phyloP scores from a whole-genome alignment of 2,797 vertebrate species.

The Syndactyla subalaris region DNA sequence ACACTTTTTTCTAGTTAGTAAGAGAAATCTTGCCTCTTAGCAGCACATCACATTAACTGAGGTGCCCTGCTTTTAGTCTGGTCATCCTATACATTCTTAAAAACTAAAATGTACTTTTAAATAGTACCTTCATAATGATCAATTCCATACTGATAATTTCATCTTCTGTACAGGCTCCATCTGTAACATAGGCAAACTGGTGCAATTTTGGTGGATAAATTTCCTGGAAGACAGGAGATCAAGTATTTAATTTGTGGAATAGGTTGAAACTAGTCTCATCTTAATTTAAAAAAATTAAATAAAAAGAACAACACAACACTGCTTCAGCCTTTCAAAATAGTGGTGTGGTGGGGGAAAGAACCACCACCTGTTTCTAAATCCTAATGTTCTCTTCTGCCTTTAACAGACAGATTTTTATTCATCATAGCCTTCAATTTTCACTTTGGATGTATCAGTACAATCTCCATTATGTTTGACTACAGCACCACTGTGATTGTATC shows the following conservation, averaged over 20 bases:
- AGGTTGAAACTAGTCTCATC: not conserved
- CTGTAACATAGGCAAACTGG: conserved; percentile 96
- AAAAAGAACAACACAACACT: not conserved
- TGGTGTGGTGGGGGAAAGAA: not conserved
- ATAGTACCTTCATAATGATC: conserved; percentile 92
- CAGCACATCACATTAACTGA: not conserved
- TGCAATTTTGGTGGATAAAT: conserved; percentile 97
- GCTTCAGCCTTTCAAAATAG: not conserved
- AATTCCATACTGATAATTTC: conserved; percentile 95
- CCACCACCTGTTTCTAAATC: not conserved
- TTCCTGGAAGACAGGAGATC: conserved; percentile 79
- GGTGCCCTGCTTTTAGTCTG: not conserved
- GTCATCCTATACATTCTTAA: not conserved
- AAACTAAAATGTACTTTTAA: not conserved
- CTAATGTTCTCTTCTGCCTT: not conserved
- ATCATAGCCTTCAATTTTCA: not conserved
- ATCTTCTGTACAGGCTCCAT: conserved; percentile 93
- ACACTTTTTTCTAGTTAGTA: not conserved
- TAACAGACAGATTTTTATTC: not conserved
- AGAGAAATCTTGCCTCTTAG: not conserved
- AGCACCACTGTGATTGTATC: not conserved
- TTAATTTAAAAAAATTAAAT: not conserved
- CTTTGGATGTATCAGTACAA: not conserved
- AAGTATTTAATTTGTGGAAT: not conserved
- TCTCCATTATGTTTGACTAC: not conserved